These are phyloP conservation scores for Seira sanloemensis DNA, from an alignment of 2,888 invertebrate species.

Conservation along the genomic window DNA sequence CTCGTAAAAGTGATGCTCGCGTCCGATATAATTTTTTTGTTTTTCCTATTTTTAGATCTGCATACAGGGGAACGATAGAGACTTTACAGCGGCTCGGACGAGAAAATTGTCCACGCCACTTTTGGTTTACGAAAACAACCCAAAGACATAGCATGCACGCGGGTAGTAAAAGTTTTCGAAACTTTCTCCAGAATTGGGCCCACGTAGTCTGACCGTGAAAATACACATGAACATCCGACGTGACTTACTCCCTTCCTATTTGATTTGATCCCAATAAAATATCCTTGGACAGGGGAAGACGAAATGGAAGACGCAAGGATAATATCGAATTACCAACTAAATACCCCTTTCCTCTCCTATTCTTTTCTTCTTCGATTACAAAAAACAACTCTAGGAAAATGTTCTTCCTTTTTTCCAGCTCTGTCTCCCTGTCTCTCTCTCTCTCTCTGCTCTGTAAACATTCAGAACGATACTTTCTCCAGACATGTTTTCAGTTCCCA, in stretches of 20 bases:
- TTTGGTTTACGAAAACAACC: neutral
- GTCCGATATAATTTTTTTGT: neutral
- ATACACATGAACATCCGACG: neutral
- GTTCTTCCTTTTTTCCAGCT: no score
- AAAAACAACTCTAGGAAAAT: neutral
- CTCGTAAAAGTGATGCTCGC: neutral
- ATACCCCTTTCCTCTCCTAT: constrained; percentile 1
- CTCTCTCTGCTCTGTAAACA: neutral
- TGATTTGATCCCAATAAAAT: neutral
- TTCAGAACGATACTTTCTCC: neutral
- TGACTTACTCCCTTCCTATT: neutral
- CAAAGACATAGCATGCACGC: neutral
- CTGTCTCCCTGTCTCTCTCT: neutral
- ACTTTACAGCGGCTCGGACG: no score
- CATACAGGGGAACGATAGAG: no score
- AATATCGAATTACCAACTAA: neutral
- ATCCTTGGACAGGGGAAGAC: neutral
- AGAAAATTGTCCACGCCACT: no score
- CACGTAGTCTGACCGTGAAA: neutral
- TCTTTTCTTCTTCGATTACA: neutral
- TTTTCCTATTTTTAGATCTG: neutral
- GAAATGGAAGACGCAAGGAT: neutral
- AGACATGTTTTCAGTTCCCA: neutral
- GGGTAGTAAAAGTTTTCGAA: no score
- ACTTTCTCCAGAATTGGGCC: no score